Conservation (phyloP, 2,888 invertebrate species). For the Rhingia rostrata region DNA sequence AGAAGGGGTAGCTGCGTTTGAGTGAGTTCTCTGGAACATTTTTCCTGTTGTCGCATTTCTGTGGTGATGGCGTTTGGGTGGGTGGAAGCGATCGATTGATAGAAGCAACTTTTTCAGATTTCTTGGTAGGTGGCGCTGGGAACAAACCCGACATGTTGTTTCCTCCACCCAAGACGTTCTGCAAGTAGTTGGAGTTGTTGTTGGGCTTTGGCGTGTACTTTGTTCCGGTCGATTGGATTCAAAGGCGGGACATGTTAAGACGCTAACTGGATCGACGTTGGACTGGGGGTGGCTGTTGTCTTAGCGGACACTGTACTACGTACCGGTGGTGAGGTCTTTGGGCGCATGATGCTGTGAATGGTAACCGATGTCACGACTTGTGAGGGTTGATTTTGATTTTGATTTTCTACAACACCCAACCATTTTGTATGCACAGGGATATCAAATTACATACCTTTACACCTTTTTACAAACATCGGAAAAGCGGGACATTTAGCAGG, state of each 20-base stretch:
- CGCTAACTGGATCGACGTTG: conserved; percentile 62
- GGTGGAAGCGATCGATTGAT: conserved; percentile 48
- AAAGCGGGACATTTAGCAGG: too few relatives aligned
- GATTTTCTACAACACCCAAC: too few relatives aligned
- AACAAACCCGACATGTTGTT: conserved; percentile 79
- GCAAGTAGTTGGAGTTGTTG: conserved; percentile 77
- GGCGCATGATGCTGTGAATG: conserved; percentile 54
- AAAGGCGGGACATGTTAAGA: conserved; percentile 67
- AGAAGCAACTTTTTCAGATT: conserved; percentile 74
- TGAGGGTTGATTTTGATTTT: conserved; percentile 7
- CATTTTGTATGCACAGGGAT: too few relatives aligned
- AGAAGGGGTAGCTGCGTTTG: conserved; percentile 77
- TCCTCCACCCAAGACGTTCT: conserved; percentile 78
- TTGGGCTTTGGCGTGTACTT: conserved; percentile 82
- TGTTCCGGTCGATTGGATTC: conserved; percentile 68
- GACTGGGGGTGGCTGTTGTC: conserved; percentile 53
- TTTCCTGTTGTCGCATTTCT: conserved; percentile 44
- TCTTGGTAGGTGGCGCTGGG: conserved; percentile 81
- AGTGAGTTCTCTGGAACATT: conserved; percentile 46
- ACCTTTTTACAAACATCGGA: too few relatives aligned
- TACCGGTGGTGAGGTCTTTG: conserved; percentile 47
- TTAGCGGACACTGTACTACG: conserved; percentile 56
- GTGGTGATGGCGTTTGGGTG: conserved; percentile 20
- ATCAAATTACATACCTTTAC: too few relatives aligned
- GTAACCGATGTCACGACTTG: conserved; percentile 44